Base-by-base conservation (phyloP, 2,113 vertebrate species). In the Leiothrix lutea region DNA sequence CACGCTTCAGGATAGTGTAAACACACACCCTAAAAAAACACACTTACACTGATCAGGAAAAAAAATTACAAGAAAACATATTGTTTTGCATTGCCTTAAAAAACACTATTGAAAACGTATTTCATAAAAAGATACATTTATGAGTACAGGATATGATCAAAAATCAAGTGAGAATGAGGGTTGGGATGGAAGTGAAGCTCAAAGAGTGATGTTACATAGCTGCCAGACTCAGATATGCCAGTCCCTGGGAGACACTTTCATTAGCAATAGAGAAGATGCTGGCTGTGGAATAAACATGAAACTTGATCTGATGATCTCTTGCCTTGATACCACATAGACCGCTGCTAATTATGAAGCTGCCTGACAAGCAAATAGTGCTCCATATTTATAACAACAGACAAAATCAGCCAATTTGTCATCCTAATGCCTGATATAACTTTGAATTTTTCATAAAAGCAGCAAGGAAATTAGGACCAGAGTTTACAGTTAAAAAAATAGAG, bases 241-340 rank as follows among this genome's bases (percentile, higher is more conserved):
- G 85, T 94, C 92, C 92, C 84, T 57, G 31, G 64, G 95, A 95
- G 96, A 91, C 91, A 80, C 94, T 96, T 95, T 96, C 90, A 91
- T 96, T 87, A 95, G 97, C 88, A 73, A 67, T 40, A 24, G 84
- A 65, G 78, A 94, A 87, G 96, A 81, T 44, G 14, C 29, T 33
- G 84, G 94, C 93, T 85, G 72, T 29, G 81, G 92, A 93, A 92
- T 94, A 90, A 97, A 96, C 93, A 81, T 28, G 80, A 94, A 95
- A 92, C 69, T 86, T 94, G 95, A 95, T 87, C 94, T 93, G 93
- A 96, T 94, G 91, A 66, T 92, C 95, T 93, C 96, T 92, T 82
- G 92, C 93, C 94, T 95, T 77, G 80, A 86, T 95, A 87, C 90
- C 92, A 93, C 69, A n/a, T 45, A 74, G 96, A 86, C 95, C 74